Conservation (phyloP, 2,113 vertebrate species). For the Clarias macrocephalus region DNA sequence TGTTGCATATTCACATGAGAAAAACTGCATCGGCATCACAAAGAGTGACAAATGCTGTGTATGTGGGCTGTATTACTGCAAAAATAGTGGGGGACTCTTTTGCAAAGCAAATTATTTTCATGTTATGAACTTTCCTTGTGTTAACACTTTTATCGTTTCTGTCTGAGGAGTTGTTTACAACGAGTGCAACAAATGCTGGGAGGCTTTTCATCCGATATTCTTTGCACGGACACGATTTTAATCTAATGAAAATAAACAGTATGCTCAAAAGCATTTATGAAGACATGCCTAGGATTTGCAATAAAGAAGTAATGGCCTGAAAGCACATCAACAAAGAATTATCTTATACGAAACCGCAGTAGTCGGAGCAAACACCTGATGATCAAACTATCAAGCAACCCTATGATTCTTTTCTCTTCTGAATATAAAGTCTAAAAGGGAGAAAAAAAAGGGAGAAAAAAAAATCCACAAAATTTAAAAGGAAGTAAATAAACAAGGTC, state of each 20-base stretch:
- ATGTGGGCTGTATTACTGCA: conserved; percentile 11
- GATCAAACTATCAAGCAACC: neutral
- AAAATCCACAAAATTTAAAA: conserved; percentile 1
- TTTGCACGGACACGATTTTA: neutral
- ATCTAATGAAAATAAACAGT: neutral
- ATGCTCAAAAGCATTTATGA: neutral
- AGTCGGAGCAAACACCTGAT: neutral
- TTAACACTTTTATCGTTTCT: neutral
- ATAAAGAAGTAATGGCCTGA: neutral
- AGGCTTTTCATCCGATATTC: conserved; percentile 1
- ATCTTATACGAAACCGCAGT: neutral
- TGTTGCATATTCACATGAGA: conserved; percentile 64
- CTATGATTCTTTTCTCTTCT: neutral
- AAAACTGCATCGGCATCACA: conserved; percentile 39
- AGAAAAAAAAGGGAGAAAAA: too few relatives aligned
- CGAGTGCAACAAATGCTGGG: neutral
- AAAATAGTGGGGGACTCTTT: neutral
- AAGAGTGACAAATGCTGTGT: conserved; percentile 24
- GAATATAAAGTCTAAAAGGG: conserved; percentile 5
- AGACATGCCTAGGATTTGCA: neutral
- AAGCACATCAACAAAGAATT: neutral
- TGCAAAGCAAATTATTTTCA: neutral
- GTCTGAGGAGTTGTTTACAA: neutral
- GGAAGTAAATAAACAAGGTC: conserved; percentile 59
- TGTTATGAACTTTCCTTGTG: neutral